Conservation (phyloP, 2,113 vertebrate species). For the Pterocles orientalis region DNA sequence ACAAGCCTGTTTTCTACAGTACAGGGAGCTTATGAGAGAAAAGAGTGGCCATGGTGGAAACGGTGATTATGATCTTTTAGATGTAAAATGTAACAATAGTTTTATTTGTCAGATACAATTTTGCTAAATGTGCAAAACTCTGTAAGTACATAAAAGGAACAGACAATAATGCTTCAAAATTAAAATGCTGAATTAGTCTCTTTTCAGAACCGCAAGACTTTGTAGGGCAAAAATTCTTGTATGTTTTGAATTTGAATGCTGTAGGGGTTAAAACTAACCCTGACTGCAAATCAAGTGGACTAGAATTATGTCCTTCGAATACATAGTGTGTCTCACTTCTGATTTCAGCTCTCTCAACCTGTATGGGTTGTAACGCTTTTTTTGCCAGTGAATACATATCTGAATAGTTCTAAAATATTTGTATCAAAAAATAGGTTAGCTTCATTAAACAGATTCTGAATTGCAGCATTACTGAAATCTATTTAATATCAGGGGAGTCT, state of each 20-base stretch:
- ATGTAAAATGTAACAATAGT: background rate
- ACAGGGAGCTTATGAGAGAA: background rate
- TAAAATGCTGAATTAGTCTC: background rate
- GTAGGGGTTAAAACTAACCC: conserved; percentile 25
- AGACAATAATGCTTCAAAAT: background rate
- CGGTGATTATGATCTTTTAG: background rate
- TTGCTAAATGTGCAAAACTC: background rate
- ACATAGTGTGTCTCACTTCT: background rate
- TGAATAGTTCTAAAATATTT: conserved; percentile 62
- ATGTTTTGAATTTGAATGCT: background rate
- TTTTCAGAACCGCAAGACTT: background rate
- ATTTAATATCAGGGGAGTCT: conserved; percentile 37
- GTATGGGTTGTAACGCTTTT: background rate
- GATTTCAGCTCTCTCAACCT: background rate
- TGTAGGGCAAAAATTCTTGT: background rate
- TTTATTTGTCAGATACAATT: background rate
- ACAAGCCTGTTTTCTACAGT: background rate
- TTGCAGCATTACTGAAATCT: conserved; percentile 46
- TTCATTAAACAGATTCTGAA: conserved; percentile 33
- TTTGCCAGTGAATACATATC: background rate
- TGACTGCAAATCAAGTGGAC: conserved; percentile 10
- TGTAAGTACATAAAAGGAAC: background rate
- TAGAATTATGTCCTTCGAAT: background rate
- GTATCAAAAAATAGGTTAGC: conserved; percentile 40
- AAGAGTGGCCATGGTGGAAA: background rate